Evolutionary conservation across 2,888 invertebrate genomes (phyloP).

Genomic region (Allolobophora icterica): DNA sequence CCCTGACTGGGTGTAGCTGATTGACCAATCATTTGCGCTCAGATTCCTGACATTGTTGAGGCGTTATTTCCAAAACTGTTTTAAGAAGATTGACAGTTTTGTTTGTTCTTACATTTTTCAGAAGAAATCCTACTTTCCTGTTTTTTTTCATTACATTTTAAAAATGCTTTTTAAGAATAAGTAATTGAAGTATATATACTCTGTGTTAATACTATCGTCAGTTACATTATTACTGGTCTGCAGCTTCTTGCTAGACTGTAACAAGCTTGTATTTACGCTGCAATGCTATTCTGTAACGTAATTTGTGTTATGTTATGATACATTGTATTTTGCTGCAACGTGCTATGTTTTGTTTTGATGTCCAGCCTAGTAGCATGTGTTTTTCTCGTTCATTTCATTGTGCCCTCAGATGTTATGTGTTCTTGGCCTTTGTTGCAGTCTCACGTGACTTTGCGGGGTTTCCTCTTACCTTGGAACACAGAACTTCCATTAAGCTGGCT

Average conservation of each 20-base stretch:
- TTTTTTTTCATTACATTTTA: neutral
- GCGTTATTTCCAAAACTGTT: neutral
- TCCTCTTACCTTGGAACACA: too few relatives aligned
- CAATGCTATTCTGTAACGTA: neutral
- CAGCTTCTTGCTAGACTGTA: neutral
- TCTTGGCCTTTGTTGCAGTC: neutral
- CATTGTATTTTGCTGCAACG: neutral
- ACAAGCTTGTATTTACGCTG: neutral
- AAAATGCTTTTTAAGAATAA: neutral
- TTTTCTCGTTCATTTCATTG: neutral
- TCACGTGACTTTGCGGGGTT: too few relatives aligned
- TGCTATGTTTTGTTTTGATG: neutral
- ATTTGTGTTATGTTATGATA: neutral
- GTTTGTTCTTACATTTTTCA: neutral
- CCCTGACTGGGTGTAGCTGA: neutral
- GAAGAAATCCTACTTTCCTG: neutral
- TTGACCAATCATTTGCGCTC: neutral
- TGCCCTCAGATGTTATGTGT: too few relatives aligned
- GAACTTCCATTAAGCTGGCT: too few relatives aligned
- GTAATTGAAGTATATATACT: neutral
- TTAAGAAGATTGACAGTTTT: neutral
- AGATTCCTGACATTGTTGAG: neutral
- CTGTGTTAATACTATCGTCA: neutral
- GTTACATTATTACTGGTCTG: neutral
- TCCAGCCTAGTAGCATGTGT: neutral